Conservation (phyloP, 2,888 invertebrate genomes). For the Melanostoma scalare region DNA sequence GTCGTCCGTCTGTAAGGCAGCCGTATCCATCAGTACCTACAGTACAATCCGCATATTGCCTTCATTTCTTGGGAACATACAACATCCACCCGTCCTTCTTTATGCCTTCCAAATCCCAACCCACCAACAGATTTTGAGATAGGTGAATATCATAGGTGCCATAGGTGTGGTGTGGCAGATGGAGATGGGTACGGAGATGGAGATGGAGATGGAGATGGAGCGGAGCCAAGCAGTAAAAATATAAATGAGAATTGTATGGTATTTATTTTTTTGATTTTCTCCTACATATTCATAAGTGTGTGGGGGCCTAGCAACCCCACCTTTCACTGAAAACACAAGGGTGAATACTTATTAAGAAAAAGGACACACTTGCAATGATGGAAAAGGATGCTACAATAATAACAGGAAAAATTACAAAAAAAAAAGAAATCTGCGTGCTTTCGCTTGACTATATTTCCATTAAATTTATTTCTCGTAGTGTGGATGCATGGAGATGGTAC, state of each 20-base stretch:
- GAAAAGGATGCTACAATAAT: conserved; percentile 64
- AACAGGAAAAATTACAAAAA: conserved; percentile 49
- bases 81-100: neutral
- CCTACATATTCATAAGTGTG: conserved; percentile 56
- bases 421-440: conserved; percentile 45
- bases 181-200: too few species aligned
- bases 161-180: neutral
- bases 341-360: conserved; percentile 72
- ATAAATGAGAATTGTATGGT: conserved; percentile 42
- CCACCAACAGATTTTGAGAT: conserved; percentile 26
- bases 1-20: conserved; percentile 14
- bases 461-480: conserved; percentile 64
- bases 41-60: conserved; percentile 67
- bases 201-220: neutral
- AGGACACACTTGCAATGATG: conserved; percentile 67
- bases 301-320: neutral
- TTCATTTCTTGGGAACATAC: conserved; percentile 60
- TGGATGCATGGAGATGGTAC: conserved; percentile 42
- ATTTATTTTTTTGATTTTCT: conserved; percentile 55
- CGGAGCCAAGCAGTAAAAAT: conserved; percentile 17
- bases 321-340: conserved; percentile 36
- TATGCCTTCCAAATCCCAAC: neutral
- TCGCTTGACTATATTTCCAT: conserved; percentile 67
- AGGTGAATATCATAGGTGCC: conserved; percentile 33
- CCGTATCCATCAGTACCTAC: conserved; percentile 65